A percentile compares a stretch with the other conserved stretches of the same genome.
These are phyloP conservation scores for Daphoenositta chrysoptera DNA, from an alignment of 2,113 vertebrate species.

Conservation along the genomic window DNA sequence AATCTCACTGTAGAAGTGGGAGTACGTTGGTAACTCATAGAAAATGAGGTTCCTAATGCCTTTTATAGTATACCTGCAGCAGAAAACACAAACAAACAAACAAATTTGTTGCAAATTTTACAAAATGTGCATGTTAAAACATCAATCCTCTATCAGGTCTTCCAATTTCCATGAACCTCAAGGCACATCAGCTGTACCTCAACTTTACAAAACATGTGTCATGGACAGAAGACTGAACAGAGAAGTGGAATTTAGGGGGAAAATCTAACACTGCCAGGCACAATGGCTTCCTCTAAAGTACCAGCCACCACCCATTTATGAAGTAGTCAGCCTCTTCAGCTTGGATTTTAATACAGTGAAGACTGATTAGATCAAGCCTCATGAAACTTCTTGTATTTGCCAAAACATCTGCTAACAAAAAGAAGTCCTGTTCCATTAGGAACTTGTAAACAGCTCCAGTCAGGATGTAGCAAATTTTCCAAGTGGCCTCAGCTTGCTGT, in stretches of 20 bases:
- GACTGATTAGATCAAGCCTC: background rate
- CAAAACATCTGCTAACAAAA: background rate
- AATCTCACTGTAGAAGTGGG: conserved; percentile 95
- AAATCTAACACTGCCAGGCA: background rate
- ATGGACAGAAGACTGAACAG: rapidly evolving
- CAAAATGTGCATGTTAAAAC: background rate
- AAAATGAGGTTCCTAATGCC: conserved; percentile 94
- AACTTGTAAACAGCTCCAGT: background rate
- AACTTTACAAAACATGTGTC: background rate
- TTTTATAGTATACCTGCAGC: conserved; percentile 85
- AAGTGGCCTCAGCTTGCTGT: background rate
- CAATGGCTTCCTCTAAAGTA: background rate
- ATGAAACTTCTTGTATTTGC: background rate
- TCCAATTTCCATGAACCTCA: background rate
- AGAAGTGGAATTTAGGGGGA: background rate
- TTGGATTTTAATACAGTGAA: background rate
- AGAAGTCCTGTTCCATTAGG: background rate
- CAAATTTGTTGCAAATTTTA: background rate
- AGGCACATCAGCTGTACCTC: background rate
- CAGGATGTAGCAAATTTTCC: background rate
- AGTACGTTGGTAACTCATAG: conserved; percentile 90
- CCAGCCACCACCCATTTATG: background rate
- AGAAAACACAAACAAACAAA: background rate
- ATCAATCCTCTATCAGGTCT: background rate
- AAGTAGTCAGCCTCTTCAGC: background rate